Conservation (phyloP, 1,140 invertebrate species). For the Portunus trituberculatus region DNA sequence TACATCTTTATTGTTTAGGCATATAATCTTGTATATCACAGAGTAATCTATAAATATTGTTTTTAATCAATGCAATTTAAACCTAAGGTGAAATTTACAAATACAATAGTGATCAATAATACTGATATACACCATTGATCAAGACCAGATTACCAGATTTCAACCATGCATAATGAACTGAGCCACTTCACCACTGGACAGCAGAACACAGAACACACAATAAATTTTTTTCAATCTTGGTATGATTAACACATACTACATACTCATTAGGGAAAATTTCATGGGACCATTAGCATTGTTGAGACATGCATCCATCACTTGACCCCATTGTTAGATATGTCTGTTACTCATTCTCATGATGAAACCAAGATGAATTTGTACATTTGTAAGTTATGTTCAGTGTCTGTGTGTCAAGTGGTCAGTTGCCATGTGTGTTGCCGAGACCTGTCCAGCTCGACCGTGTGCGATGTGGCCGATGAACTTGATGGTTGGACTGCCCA, state of each 20-base stretch:
- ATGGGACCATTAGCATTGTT: constrained; percentile 68
- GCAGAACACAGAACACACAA: background rate
- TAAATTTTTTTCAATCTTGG: constrained; percentile 36
- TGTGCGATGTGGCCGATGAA: constrained; percentile 4
- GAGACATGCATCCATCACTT: constrained; percentile 47
- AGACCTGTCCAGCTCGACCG: constrained; percentile 62
- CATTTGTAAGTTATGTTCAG: constrained; percentile 25
- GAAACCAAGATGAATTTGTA: constrained; percentile 42
- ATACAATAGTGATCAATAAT: constrained; percentile 22
- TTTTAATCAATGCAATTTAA: constrained; percentile 72
- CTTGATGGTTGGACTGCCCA: constrained; percentile 59
- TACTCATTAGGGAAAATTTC: constrained; percentile 61
- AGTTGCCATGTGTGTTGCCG: constrained; percentile 47
- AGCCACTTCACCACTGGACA: constrained; percentile 46
- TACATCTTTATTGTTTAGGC: constrained; percentile 73
- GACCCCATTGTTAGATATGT: constrained; percentile 37
- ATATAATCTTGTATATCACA: constrained; percentile 68
- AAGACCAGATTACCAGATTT: constrained; percentile 58
- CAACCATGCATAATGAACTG: constrained; percentile 69
- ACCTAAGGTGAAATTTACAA: constrained; percentile 64
- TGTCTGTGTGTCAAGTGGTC: constrained; percentile 60
- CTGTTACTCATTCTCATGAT: constrained; percentile 52
- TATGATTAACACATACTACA: constrained; percentile 46
- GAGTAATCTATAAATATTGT: constrained; percentile 68
- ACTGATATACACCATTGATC: constrained; percentile 26